Base-by-base conservation (phyloP, 2,797 vertebrate genomes). In the Hypotaenidia okinawae region DNA sequence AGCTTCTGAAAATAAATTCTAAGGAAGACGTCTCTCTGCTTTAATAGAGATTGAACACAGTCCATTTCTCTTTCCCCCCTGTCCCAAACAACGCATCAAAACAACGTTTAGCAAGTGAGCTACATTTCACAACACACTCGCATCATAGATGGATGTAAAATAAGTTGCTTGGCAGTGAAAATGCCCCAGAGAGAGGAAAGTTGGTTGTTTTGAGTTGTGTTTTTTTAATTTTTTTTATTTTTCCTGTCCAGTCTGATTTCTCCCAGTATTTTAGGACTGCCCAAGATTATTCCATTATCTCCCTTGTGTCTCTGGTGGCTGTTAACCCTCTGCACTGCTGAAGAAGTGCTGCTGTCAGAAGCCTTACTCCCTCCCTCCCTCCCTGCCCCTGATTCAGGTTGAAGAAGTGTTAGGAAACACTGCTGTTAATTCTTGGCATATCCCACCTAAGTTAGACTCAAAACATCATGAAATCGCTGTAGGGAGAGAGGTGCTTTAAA, bases 361-460 rank as follows among this genome's bases (percentile, higher is more conserved):
- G 35, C 14, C 7, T 75, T 88, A 37, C 37, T 37, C 37, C 10
- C 37, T 90, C 64, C 32, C n/a, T 27, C 27, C 17, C 45, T 18
- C 9, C 21, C n/a, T n/a, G n/a, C 33, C 49, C 41, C 95, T 92
- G 62, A 95, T 95, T 97, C 83, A 95, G 89, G 88, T 88, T 95
- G 92, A 89, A 95, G 94, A 96, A 96, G 81, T 93, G 91, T 93
- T 85, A 82, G 86, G 77, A 79, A 86, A 77, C 69, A 68, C 54
- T 95, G 93, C 84, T 97, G 73, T 95, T 97, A 96, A 97, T 96
- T 97, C 95, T 92, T 70, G 76, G 90, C 66, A 94, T 93, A 94
- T 91, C 77, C 63, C 74, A 49, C 83, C 86, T 93, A 93, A 33
- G 49, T 91, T 95, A 93, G 94, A 95, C 77, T 96, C 91, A 92